These are phyloP conservation scores for Mus spretus DNA, from an alignment of 2,797 vertebrate genomes.

Conservation along the genomic window DNA sequence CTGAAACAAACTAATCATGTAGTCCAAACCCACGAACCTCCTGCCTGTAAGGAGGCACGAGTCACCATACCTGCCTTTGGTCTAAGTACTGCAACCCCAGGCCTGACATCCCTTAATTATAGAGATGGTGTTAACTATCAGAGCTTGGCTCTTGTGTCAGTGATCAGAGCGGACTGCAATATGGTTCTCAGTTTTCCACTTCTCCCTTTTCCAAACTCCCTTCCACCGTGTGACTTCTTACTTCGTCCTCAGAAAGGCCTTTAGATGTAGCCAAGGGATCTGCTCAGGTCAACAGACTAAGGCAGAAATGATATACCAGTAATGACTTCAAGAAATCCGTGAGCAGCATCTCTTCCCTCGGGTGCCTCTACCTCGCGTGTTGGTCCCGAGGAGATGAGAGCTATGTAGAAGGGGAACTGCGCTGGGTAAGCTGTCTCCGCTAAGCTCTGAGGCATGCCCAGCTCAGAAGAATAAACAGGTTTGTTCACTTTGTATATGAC, in stretches of 20 bases:
- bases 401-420: background rate
- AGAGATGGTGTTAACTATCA: background rate
- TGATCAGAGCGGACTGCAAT: background rate
- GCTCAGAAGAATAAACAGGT: background rate
- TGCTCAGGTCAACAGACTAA: background rate
- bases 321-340: background rate
- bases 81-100: background rate
- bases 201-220: background rate
- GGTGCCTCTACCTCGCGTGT: background rate
- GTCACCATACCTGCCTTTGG: background rate
- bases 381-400: background rate
- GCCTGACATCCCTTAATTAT: background rate
- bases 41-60: background rate
- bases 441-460: background rate
- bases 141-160: background rate
- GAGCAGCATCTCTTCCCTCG: background rate
- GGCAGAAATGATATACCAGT: background rate
- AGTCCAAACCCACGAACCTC: background rate
- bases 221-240: background rate
- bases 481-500: background rate
- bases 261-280: background rate
- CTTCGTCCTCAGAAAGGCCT: background rate
- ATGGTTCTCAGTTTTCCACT: background rate
- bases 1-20: background rate
- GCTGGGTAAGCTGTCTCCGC: background rate